Conservation (phyloP, 35 echinoderm and acorn worm species). For the Apostichopus californicus region DNA sequence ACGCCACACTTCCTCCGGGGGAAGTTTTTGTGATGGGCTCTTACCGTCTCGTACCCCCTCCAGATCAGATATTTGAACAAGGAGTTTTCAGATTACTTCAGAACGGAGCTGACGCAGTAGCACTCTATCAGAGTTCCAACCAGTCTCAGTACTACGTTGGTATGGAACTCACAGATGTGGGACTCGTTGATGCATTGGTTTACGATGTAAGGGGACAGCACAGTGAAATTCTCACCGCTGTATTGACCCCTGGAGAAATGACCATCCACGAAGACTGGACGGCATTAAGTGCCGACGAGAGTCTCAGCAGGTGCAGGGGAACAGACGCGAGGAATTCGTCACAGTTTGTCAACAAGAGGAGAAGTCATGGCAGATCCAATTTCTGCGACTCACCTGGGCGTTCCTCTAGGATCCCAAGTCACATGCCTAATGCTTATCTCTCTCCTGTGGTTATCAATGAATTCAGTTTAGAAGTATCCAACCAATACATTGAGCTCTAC, state of each 20-base stretch:
- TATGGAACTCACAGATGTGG: conserved; percentile 62
- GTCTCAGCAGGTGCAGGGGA: conserved; percentile 82
- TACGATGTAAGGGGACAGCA: conserved; percentile 67
- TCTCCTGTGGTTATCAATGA: conserved; percentile 82
- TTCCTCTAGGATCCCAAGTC: background rate
- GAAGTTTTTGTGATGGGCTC: conserved; percentile 80
- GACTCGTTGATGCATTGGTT: conserved; percentile 88
- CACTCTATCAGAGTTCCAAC: conserved; percentile 68
- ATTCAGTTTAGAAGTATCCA: conserved; percentile 60
- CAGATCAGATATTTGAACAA: conserved; percentile 59
- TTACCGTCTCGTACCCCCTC: conserved; percentile 57
- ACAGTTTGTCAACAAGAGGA: conserved; percentile 47
- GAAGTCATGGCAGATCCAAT: conserved; percentile 64
- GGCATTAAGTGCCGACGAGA: conserved; percentile 66
- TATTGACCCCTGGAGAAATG: conserved; percentile 72
- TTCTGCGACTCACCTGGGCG: conserved; percentile 9
- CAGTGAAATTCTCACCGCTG: conserved; percentile 48
- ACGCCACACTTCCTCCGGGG: conserved; percentile 33
- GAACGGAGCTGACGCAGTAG: conserved; percentile 79
- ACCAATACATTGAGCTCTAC: conserved; percentile 78
- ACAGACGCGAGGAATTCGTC: conserved; percentile 58
- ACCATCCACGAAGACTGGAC: conserved; percentile 73
- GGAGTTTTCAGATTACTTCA: conserved; percentile 60
- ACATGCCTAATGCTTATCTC: background rate
- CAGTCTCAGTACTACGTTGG: conserved; percentile 35